Conservation (phyloP, 2,888 invertebrate genomes). For the Iselma pallidipennis region DNA sequence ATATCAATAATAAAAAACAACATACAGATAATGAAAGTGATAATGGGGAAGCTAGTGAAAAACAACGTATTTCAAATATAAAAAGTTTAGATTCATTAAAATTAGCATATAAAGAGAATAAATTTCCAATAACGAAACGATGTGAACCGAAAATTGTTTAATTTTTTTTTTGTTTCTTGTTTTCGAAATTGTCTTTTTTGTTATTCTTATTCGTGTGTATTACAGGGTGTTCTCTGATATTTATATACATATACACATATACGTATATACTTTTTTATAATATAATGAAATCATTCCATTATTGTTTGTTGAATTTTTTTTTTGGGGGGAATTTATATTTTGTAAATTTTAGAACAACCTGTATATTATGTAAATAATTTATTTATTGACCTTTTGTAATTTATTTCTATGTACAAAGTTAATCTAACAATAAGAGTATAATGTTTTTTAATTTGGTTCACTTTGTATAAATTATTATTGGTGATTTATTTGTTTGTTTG, state of each 20-base stretch:
- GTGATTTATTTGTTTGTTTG: background rate
- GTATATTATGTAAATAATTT: slow-evolving; percentile 4
- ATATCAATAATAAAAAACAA: slow-evolving; percentile 4
- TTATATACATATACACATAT: background rate
- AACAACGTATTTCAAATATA: slow-evolving; percentile 34
- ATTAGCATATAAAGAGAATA: slow-evolving; percentile 63
- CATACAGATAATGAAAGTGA: background rate
- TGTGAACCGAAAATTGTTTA: slow-evolving; percentile 18
- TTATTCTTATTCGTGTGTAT: background rate
- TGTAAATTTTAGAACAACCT: background rate
- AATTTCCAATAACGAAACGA: slow-evolving; percentile 59
- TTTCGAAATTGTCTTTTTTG: slow-evolving; percentile 4
- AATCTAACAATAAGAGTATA: background rate
- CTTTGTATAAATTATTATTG: background rate
- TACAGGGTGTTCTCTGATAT: slow-evolving; percentile 22
- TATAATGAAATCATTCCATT: background rate
- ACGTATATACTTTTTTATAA: background rate
- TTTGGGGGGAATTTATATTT: background rate
- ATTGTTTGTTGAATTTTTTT: background rate
- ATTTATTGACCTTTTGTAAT: slow-evolving; percentile 3
- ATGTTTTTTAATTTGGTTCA: background rate
- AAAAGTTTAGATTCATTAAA: slow-evolving; percentile 56
- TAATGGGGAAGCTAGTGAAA: background rate
- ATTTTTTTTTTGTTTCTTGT: slow-evolving; percentile 12
- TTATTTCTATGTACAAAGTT: background rate